Percentiles rank a stretch among this genome's conserved stretches.
Evolutionary conservation across 2,113 vertebrate species (phyloP).

Genomic region (Benitochromis conjunctus): DNA sequence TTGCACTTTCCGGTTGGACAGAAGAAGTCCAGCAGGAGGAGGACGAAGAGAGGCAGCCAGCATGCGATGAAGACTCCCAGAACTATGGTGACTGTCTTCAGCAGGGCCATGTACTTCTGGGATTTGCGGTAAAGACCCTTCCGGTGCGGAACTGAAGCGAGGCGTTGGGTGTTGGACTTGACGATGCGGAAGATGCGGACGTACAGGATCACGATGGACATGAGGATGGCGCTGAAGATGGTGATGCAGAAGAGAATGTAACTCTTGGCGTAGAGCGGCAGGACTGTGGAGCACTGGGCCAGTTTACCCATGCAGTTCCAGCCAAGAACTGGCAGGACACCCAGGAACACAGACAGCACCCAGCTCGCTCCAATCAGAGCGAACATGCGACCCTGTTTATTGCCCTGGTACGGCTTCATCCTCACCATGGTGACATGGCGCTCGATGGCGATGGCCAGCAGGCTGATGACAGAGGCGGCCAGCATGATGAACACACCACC

Average conservation of each 20-base stretch:
- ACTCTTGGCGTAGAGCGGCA: slow-evolving; percentile 87
- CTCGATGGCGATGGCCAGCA: slow-evolving; percentile 89
- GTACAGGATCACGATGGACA: slow-evolving; percentile 85
- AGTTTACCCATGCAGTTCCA: slow-evolving; percentile 86
- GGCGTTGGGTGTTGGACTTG: slow-evolving; percentile 74
- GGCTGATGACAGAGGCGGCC: slow-evolving; percentile 82
- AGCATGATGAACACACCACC: slow-evolving; percentile 86
- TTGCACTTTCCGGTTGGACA: slow-evolving; percentile 66
- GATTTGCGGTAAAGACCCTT: slow-evolving; percentile 66
- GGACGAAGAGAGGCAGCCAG: slow-evolving; percentile 86
- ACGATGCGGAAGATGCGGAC: slow-evolving; percentile 85
- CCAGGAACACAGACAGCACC: slow-evolving; percentile 77
- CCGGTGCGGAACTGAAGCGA: slow-evolving; percentile 34
- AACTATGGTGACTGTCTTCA: slow-evolving; percentile 86
- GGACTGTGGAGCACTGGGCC: slow-evolving; percentile 79
- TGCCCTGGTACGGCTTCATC: slow-evolving; percentile 78
- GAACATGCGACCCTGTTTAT: slow-evolving; percentile 79
- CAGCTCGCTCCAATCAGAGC: slow-evolving; percentile 80
- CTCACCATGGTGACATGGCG: slow-evolving; percentile 86
- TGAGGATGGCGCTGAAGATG: slow-evolving; percentile 76
- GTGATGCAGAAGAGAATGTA: slow-evolving; percentile 86
- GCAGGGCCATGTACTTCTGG: slow-evolving; percentile 80
- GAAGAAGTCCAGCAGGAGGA: slow-evolving; percentile 82
- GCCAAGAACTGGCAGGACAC: slow-evolving; percentile 80
- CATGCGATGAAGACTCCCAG: slow-evolving; percentile 85